Conservation (phyloP, 2,888 invertebrate species). For the Hypercompe scribonia region DNA sequence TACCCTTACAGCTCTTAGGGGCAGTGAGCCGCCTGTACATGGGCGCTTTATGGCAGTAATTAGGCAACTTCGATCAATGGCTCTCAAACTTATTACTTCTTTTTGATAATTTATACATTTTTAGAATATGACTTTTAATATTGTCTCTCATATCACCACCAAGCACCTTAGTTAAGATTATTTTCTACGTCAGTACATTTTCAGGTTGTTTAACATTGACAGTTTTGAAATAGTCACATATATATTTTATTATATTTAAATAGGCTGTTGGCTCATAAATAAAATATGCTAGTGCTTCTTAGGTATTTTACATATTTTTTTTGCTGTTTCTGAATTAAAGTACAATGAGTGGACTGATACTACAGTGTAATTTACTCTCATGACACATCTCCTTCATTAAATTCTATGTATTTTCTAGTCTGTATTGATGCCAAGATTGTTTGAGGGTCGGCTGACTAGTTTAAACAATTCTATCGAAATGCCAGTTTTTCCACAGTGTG, state of each 20-base stretch:
- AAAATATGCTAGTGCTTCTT: too few relatives aligned
- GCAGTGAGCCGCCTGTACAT: slow-evolving; percentile 53
- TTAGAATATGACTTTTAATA: neutral
- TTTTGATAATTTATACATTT: neutral
- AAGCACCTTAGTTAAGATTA: neutral
- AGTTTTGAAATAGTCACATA: too few relatives aligned
- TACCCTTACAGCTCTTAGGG: slow-evolving; percentile 65
- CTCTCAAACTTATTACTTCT: slow-evolving; percentile 44
- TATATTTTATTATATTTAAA: too few relatives aligned
- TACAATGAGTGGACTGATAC: neutral
- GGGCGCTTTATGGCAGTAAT: slow-evolving; percentile 67
- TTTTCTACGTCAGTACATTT: neutral
- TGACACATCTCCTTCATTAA: neutral
- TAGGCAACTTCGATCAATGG: slow-evolving; percentile 55
- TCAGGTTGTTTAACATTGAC: neutral
- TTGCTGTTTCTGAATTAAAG: neutral
- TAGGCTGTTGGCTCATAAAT: too few relatives aligned
- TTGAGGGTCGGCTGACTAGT: too few relatives aligned
- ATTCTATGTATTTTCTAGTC: neutral
- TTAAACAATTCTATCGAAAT: too few relatives aligned
- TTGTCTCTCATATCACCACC: neutral
- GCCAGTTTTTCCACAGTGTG: too few relatives aligned
- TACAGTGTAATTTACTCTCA: neutral
- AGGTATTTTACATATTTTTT: neutral
- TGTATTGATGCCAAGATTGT: too few relatives aligned